Evolutionary conservation across 2,113 vertebrate species (phyloP).

Genomic region (Nymphicus hollandicus): DNA sequence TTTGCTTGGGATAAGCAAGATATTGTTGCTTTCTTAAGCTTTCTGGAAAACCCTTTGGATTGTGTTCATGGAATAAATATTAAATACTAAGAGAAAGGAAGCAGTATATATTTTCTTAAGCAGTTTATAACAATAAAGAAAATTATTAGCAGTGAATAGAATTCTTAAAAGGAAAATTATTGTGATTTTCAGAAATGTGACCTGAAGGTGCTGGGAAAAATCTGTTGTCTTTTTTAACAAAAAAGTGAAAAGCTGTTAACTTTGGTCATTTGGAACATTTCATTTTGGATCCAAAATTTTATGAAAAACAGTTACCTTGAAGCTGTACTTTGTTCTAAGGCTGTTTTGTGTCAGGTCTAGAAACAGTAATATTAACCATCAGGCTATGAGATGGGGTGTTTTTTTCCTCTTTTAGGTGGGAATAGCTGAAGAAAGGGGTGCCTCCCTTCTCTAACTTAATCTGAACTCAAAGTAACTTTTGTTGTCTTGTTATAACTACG

Average conservation of each 20-base stretch:
- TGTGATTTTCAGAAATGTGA: constrained; percentile 24
- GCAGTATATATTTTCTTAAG: not conserved
- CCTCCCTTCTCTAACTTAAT: constrained; percentile 40
- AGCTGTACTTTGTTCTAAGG: not conserved
- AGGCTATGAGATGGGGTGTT: not conserved
- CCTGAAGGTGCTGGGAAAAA: constrained; percentile 36
- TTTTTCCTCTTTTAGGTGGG: not conserved
- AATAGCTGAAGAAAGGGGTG: not conserved
- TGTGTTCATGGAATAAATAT: not conserved
- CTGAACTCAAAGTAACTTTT: constrained; percentile 58
- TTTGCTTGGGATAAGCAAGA: not conserved
- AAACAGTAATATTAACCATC: constrained; percentile 17
- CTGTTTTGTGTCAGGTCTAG: not conserved
- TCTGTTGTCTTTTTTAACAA: constrained; percentile 34
- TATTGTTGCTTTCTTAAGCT: not conserved
- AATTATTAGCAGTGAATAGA: constrained; percentile 15
- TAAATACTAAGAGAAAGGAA: constrained; percentile 50
- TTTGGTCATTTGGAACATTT: not conserved
- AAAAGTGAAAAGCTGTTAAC: not conserved
- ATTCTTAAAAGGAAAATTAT: constrained; percentile 9
- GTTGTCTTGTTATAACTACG: constrained; percentile 18
- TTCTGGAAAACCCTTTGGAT: constrained; percentile 35
- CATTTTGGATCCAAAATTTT: constrained; percentile 1
- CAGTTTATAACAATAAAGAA: not conserved
- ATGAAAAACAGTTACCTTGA: not conserved